Conservation (phyloP, 2,888 invertebrate species). For the Zhengitettix transpicula region DNA sequence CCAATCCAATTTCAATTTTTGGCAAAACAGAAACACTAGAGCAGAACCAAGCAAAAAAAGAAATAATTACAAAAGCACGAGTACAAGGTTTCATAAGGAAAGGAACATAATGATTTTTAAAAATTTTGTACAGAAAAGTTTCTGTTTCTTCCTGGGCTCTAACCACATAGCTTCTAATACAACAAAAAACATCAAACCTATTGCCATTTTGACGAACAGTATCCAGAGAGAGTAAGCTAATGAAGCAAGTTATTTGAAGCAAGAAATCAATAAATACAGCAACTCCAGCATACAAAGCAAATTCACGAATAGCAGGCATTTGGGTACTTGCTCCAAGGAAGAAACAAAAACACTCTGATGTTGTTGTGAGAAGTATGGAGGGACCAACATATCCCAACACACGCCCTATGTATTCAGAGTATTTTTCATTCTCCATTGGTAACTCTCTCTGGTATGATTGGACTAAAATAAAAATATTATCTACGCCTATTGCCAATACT, state of each 20-base stretch:
- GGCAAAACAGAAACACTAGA: conserved; percentile 77
- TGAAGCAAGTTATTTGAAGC: conserved; percentile 90
- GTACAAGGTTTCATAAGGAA: conserved; percentile 60
- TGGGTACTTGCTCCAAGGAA: conserved; percentile 86
- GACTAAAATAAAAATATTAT: conserved; percentile 96
- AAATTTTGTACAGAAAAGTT: conserved; percentile 67
- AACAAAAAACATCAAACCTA: conserved; percentile 69
- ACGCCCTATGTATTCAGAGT: conserved; percentile 76
- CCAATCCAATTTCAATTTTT: conserved; percentile 80
- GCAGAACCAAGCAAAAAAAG: conserved; percentile 85
- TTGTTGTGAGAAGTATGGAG: conserved; percentile 85
- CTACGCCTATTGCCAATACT: conserved; percentile 94
- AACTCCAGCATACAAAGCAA: conserved; percentile 91
- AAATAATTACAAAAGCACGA: conserved; percentile 55
- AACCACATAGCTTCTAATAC: conserved; percentile 52
- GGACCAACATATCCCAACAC: conserved; percentile 89
- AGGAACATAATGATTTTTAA: conserved; percentile 74
- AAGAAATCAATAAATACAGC: conserved; percentile 91
- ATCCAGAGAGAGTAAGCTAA: conserved; percentile 74
- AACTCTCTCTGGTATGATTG: conserved; percentile 78
- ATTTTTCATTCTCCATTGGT: conserved; percentile 52
- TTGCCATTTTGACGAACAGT: conserved; percentile 52
- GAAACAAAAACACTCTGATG: conserved; percentile 91
- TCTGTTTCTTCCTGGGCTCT: conserved; percentile 40
- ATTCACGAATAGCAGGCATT: conserved; percentile 95